Evolutionary conservation across 1,140 invertebrate genomes (phyloP).

Genomic region (Musca domestica): DNA sequence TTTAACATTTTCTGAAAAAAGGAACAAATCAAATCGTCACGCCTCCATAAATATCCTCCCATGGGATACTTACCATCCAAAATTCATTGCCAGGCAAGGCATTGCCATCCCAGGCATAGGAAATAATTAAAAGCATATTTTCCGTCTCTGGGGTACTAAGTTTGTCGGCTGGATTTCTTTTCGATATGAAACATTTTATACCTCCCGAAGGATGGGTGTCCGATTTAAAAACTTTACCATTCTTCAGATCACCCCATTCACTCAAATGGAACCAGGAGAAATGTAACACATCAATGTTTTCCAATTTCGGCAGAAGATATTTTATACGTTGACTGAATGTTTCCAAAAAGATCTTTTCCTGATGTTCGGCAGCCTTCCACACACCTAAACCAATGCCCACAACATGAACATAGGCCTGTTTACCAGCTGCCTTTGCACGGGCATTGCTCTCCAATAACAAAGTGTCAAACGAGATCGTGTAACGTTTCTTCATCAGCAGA

Average conservation of each 20-base stretch:
- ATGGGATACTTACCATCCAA: constrained; percentile 43
- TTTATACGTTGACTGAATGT: constrained; percentile 34
- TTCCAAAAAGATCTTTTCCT: constrained; percentile 34
- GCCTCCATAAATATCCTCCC: not conserved
- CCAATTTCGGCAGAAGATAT: constrained; percentile 27
- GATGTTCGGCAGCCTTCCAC: constrained; percentile 32
- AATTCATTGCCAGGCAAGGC: constrained; percentile 62
- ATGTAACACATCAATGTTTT: constrained; percentile 30
- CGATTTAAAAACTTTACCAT: constrained; percentile 27
- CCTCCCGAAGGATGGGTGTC: constrained; percentile 31
- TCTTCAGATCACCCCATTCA: constrained; percentile 28
- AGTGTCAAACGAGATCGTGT: constrained; percentile 30
- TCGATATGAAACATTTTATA: constrained; percentile 29
- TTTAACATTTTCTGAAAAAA: constrained; percentile 28
- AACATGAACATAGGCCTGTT: constrained; percentile 31
- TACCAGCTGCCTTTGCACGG: constrained; percentile 12
- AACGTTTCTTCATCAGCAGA: constrained; percentile 32
- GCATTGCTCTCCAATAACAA: constrained; percentile 27
- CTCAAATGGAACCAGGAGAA: constrained; percentile 35
- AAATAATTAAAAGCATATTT: constrained; percentile 56
- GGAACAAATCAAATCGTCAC: not conserved
- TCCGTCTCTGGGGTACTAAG: constrained; percentile 28
- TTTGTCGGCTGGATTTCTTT: constrained; percentile 34
- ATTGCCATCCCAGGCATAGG: constrained; percentile 66
- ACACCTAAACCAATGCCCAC: constrained; percentile 33